A percentile compares a stretch with the other conserved stretches of the same genome.
phyloP scores from a whole-genome alignment of 2,113 vertebrate genomes.

The Catharus minimus region DNA sequence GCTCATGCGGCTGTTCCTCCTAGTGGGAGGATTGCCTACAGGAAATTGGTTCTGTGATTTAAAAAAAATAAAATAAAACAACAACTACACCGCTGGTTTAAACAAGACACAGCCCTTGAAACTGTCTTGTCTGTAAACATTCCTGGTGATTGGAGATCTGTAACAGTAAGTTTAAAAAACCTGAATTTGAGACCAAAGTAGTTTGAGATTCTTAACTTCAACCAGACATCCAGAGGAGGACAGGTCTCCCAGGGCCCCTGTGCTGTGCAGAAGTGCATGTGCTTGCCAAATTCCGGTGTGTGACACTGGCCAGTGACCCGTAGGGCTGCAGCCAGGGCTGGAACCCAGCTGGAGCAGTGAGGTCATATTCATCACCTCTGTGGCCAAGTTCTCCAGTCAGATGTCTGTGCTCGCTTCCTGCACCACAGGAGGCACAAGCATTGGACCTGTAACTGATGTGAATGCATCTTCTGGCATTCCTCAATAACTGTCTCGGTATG shows the following conservation, averaged over 20 bases:
- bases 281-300: background rate
- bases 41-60: background rate
- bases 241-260: background rate
- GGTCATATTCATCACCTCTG: background rate
- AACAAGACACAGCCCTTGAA: background rate
- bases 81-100: background rate
- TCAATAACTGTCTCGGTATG: background rate
- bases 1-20: background rate
- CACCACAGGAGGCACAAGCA: fast-evolving
- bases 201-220: background rate
- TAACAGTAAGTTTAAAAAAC: background rate
- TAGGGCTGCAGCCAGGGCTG: background rate
- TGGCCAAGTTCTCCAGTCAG: background rate
- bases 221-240: background rate
- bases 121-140: background rate
- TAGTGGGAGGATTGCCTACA: background rate
- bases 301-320: fast-evolving
- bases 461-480: background rate
- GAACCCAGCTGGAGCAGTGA: background rate
- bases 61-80: background rate
- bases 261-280: background rate
- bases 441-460: fast-evolving
- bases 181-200: background rate
- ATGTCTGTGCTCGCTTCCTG: fast-evolving
- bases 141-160: background rate